Conservation (phyloP, 2,797 vertebrate species). For the Channallabes apus region DNA sequence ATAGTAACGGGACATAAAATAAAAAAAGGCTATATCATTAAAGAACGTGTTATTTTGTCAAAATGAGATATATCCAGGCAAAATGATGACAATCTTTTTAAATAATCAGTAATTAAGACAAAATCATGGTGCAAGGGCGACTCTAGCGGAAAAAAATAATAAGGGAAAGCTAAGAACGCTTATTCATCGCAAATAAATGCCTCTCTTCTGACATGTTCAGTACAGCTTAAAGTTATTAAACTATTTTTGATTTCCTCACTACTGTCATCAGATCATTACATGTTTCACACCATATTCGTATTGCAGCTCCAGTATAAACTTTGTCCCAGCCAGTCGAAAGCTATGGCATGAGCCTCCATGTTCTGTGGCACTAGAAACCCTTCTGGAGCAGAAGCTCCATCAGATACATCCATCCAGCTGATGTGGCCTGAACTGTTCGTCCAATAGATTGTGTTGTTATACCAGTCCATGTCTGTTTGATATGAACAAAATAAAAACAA, state of each 20-base stretch:
- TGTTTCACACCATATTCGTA: constrained; percentile 64
- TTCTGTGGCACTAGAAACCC: constrained; percentile 54
- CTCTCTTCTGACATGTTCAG: neutral
- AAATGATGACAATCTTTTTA: neutral
- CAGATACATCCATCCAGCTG: constrained; percentile 59
- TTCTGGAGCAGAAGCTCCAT: constrained; percentile 32
- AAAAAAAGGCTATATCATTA: neutral
- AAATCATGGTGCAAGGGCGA: neutral
- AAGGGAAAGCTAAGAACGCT: neutral
- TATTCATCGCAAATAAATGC: too few species aligned
- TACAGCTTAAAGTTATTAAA: neutral
- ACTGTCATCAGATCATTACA: neutral
- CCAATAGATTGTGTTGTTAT: constrained; percentile 75
- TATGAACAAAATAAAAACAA: constrained; percentile 18
- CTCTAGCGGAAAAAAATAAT: too few species aligned
- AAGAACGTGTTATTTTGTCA: neutral
- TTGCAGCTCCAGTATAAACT: constrained; percentile 74
- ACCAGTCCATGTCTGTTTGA: constrained; percentile 73
- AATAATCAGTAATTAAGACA: neutral
- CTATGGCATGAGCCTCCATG: constrained; percentile 65
- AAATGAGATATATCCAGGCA: neutral
- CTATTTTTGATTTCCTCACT: neutral
- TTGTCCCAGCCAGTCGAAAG: constrained; percentile 76
- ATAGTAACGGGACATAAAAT: neutral
- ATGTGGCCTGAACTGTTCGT: constrained; percentile 68